Conservation (phyloP, 2,888 invertebrate species). For the Dryococelus australis region DNA sequence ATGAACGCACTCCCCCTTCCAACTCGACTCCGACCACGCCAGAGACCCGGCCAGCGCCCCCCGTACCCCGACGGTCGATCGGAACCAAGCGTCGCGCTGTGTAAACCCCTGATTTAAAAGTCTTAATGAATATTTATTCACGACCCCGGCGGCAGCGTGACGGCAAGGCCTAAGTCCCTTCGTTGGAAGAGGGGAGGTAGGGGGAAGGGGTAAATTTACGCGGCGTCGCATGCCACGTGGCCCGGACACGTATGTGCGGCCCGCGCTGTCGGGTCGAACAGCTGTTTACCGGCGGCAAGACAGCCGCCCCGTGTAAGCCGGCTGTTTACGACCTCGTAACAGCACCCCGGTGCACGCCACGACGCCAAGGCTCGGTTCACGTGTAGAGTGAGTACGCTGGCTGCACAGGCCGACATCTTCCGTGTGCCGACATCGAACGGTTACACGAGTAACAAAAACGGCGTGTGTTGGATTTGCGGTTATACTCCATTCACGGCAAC, state of each 20-base stretch:
- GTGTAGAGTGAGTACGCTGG: no score
- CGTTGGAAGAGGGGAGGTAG: background rate
- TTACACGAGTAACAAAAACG: no score
- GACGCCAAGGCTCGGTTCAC: background rate
- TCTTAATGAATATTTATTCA: conserved; percentile 2
- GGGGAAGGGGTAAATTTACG: background rate
- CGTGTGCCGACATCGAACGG: no score
- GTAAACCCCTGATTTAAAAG: conserved; percentile 5
- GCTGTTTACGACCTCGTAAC: conserved; percentile 1
- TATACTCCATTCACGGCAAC: no score
- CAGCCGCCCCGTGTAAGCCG: background rate
- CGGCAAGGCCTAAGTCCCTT: background rate
- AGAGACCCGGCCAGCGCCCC: no score
- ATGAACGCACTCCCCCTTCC: no score
- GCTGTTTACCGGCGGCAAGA: background rate
- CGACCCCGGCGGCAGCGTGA: background rate
- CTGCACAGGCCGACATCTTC: no score
- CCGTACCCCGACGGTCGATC: no score
- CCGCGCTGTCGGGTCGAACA: background rate
- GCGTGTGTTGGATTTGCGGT: no score
- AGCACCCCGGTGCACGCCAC: background rate
- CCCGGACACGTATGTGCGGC: background rate
- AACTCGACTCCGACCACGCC: no score
- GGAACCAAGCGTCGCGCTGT: background rate
- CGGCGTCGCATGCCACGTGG: background rate